A percentile compares a stretch with the other conserved stretches of the same genome.
phyloP scores from a whole-genome alignment of 2,113 vertebrate species.

The Hypocryptadius cinnamomeus region DNA sequence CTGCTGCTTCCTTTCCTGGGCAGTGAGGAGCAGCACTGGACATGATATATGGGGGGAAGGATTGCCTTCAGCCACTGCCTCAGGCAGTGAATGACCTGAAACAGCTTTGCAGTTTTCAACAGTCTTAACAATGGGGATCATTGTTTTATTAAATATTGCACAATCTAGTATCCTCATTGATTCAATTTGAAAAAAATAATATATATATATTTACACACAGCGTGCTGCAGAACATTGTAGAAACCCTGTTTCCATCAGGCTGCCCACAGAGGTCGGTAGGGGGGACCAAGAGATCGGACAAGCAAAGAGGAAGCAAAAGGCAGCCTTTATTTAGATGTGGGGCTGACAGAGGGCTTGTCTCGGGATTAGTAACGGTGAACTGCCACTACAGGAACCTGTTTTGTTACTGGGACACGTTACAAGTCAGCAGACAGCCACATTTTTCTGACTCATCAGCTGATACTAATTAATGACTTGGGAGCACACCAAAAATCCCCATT shows the following conservation, averaged over 20 bases:
- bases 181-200: neutral
- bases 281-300: neutral
- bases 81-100: neutral
- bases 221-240: neutral
- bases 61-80: neutral
- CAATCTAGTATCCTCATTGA: neutral
- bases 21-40: accelerated
- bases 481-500: neutral
- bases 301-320: neutral
- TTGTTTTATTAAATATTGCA: neutral
- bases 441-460: constrained; percentile 36
- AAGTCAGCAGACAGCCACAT: constrained; percentile 34
- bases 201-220: neutral
- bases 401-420: neutral
- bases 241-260: neutral
- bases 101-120: neutral
- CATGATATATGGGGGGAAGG: accelerated
- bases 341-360: neutral
- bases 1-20: neutral
- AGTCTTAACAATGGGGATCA: neutral
- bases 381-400: neutral
- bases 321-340: neutral
- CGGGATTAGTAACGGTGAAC: neutral
- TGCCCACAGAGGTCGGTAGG: neutral
- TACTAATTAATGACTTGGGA: constrained; percentile 36